These are phyloP conservation scores for Xiphydria camelus DNA, from an alignment of 2,888 invertebrate species.

Conservation along the genomic window DNA sequence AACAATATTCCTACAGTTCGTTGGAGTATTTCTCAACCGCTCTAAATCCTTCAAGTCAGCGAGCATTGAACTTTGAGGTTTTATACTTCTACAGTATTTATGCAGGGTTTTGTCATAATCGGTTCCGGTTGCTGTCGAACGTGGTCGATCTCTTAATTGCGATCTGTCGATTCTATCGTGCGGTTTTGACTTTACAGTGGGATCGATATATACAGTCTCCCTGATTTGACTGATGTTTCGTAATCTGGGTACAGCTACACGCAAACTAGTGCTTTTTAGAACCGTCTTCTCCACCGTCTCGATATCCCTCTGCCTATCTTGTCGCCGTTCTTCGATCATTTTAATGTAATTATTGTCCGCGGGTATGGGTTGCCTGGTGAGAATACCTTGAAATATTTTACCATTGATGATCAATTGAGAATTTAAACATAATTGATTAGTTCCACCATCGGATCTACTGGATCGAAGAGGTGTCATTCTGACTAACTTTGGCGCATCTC, in stretches of 20 bases:
- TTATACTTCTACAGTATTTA: constrained; percentile 8
- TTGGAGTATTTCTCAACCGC: constrained; percentile 40
- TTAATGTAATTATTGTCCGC: constrained; percentile 35
- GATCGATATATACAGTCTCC: constrained; percentile 38
- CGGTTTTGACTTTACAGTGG: constrained; percentile 27
- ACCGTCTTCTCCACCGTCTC: constrained; percentile 42
- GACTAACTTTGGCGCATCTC: constrained; percentile 46
- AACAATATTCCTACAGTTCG: constrained; percentile 4
- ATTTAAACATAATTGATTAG: too few species aligned
- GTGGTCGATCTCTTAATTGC: constrained; percentile 22
- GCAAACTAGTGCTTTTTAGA: constrained; percentile 38
- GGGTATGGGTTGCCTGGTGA: constrained; percentile 22
- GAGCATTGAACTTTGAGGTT: constrained; percentile 38
- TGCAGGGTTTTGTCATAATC: constrained; percentile 13
- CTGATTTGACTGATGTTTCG: constrained; percentile 47
- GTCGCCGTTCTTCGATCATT: constrained; percentile 40
- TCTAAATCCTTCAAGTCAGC: constrained; percentile 47
- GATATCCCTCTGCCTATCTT: constrained; percentile 39
- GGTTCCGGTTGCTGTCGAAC: constrained; percentile 20
- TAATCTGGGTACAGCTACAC: constrained; percentile 38
- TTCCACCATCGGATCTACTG: constrained; percentile 28
- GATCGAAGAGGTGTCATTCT: constrained; percentile 45
- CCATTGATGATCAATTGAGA: too few species aligned
- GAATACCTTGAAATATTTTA: neutral
- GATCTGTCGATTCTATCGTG: constrained; percentile 14